These are phyloP conservation scores for Paramisgurnus dabryanus DNA, from an alignment of 2,113 vertebrate species.

Conservation along the genomic window DNA sequence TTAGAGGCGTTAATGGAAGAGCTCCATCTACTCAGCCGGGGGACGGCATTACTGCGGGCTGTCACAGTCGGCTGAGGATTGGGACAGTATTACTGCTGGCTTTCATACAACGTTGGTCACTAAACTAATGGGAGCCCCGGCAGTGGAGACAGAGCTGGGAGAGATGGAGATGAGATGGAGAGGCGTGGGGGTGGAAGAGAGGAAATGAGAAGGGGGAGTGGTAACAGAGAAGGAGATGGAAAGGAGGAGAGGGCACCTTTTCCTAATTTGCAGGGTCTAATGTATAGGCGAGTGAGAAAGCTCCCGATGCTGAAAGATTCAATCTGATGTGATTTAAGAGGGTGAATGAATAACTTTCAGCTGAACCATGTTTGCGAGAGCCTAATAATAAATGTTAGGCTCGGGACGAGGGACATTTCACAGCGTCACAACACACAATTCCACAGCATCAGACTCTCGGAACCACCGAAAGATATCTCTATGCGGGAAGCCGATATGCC, in stretches of 20 bases:
- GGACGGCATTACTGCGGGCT: slow-evolving; percentile 47
- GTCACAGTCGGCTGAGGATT: slow-evolving; percentile 69
- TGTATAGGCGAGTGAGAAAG: slow-evolving; percentile 43
- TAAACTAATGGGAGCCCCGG: slow-evolving; percentile 76
- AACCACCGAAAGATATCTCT: slow-evolving; percentile 89
- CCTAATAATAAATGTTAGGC: slow-evolving; percentile 19
- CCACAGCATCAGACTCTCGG: slow-evolving; percentile 80
- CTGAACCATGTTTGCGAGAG: not conserved
- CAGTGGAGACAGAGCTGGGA: slow-evolving; percentile 58
- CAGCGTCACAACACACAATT: slow-evolving; percentile 57
- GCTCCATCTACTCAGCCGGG: slow-evolving; percentile 72
- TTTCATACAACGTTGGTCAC: slow-evolving; percentile 77
- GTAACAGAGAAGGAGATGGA: slow-evolving; percentile 43
- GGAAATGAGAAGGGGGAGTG: slow-evolving; percentile 35
- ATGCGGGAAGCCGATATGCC: slow-evolving; percentile 86
- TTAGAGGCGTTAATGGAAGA: slow-evolving; percentile 91
- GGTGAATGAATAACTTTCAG: slow-evolving; percentile 43
- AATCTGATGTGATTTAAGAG: slow-evolving; percentile 54
- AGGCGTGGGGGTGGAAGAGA: slow-evolving; percentile 31
- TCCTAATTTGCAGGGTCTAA: slow-evolving; percentile 50
- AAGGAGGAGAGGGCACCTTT: slow-evolving; percentile 43
- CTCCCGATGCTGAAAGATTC: slow-evolving; percentile 39
- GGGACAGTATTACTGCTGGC: slow-evolving; percentile 55
- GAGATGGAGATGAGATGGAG: slow-evolving; percentile 53
- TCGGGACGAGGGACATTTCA: not conserved